Base-by-base conservation (phyloP, 1,140 invertebrate genomes). In the Hylaeus volcanicus region DNA sequence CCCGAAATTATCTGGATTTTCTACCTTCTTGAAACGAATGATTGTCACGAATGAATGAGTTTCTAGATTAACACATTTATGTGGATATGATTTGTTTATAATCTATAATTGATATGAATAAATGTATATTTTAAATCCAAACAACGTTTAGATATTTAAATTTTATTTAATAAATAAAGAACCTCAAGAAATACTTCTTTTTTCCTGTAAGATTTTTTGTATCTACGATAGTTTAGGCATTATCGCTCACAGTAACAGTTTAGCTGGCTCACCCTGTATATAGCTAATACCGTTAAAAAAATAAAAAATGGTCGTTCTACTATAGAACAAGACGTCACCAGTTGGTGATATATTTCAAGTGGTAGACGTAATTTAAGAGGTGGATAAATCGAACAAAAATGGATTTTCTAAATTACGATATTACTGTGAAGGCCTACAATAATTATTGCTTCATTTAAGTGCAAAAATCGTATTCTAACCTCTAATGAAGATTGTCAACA, bases 121-220 rank as follows among this genome's bases (percentile, higher is more conserved):
- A 87, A 89, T 86, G 86, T 85, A 85, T 88, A 87, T 85, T 88
- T 88, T 86, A 83, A 88, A 80, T 11, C 56, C 79, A 75, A 5
- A 56, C 2, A 26, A 26, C 48, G 14, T 69, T 58, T 11, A 12
- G n/a, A 26, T 65, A 1, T 51, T 64, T 65, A 4, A 45, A 9
- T 72, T 55, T 61, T 15, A 68, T 45, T 55, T 26, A 45, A 43
- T 53, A 2, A 26, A 26, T 26, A 26, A 26, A 26, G 26, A 26
- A 26, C 26, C 26, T 26, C 26, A 26, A 26, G 26, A 26, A 26
- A 26, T 26, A 26, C 26, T 26, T 26, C 26, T 26, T 0, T 26
- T 26, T 26, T 26, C 26, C 26, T 26, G 26, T 26, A 26, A 26
- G 26, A 26, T 26, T 26, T 26, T 26, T 26, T 26, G 26, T 26